phyloP scores from a whole-genome alignment of 2,113 vertebrate species.

The Cynopterus brachyotis region DNA sequence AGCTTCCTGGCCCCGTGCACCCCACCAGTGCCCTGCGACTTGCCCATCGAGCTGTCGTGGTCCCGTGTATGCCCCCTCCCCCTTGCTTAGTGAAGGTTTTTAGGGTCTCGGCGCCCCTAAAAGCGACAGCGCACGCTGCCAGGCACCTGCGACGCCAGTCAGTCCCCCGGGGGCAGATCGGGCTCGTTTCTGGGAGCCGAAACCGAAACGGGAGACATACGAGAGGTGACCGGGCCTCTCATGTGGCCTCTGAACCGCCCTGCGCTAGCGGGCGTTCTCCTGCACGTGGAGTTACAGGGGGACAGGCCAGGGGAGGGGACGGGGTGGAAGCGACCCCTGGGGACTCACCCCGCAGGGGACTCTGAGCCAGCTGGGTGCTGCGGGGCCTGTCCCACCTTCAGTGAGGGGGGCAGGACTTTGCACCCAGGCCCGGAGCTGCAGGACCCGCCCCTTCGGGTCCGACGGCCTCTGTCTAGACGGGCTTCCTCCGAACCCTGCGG shows the following conservation, averaged over 20 bases:
- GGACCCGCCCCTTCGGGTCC: no score
- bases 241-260: not conserved
- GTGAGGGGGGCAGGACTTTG: not conserved
- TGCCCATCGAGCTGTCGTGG: no score
- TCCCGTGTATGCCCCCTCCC: not conserved
- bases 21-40: not conserved
- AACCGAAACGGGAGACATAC: not conserved
- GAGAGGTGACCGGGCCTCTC: not conserved
- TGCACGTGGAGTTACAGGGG: not conserved
- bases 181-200: not conserved
- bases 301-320: no score
- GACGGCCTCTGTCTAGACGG: not conserved
- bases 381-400: not conserved
- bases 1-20: not conserved
- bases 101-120: not conserved
- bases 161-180: not conserved
- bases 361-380: not conserved
- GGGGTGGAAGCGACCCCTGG: not conserved
- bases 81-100: not conserved
- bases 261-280: no score
- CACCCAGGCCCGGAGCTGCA: no score
- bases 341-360: not conserved
- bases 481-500: not conserved
- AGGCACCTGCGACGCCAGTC: not conserved
- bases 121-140: not conserved